Percentiles rank a stretch among this genome's conserved stretches.
Conservation (phyloP, 2,888 invertebrate species). For the Sthenelais limicola region DNA sequence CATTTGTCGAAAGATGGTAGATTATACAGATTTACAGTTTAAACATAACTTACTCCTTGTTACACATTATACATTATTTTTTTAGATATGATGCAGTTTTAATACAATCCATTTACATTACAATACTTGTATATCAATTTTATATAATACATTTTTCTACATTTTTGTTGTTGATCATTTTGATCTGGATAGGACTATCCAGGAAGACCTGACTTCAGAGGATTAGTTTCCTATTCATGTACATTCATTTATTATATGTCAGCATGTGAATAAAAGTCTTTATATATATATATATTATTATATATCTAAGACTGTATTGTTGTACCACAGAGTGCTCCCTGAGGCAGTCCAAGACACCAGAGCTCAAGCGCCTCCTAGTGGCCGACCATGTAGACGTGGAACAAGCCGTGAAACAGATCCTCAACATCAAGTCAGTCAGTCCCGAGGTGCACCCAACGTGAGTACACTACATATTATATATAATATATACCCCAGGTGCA, state of each 20-base stretch:
- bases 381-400: conserved; percentile 78
- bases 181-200: too few species aligned
- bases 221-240: too few species aligned
- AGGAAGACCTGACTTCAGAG: too few species aligned
- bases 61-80: too few species aligned
- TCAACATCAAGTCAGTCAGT: conserved; percentile 85
- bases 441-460: conserved; percentile 80
- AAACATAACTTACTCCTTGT: too few species aligned
- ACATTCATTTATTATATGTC: not conserved
- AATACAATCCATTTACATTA: too few species aligned
- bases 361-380: conserved; percentile 80
- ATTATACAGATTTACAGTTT: too few species aligned
- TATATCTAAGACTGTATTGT: not conserved
- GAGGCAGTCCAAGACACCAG: conserved; percentile 78
- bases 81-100: too few species aligned
- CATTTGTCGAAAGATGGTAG: too few species aligned
- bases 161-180: too few species aligned
- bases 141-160: too few species aligned
- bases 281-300: not conserved
- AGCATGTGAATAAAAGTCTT: not conserved
- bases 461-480: conserved; percentile 47
- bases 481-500: not conserved
- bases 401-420: conserved; percentile 81
- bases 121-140: too few species aligned
- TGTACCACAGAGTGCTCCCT: conserved; percentile 80